Base-by-base conservation (phyloP, 1,140 invertebrate genomes). In the Tribolium castaneum region DNA sequence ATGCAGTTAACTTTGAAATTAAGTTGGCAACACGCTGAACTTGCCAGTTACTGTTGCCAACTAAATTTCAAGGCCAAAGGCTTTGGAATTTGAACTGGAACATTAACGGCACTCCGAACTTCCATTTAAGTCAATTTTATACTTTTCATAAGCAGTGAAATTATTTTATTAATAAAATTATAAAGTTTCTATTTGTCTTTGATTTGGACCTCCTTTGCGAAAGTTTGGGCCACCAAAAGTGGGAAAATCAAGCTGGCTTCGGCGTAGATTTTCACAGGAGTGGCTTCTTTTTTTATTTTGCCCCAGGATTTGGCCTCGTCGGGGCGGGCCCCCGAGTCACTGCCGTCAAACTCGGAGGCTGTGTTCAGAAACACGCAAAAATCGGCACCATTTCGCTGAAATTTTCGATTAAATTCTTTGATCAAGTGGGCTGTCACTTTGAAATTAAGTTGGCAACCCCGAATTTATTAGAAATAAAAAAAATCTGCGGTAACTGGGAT, bases 261-360 rank as follows among this genome's bases (percentile, higher is more conserved):
- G 2, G 94, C 96, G 89, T 95, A 98, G 14, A 99, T 90, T 91
- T 99, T 99, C 0, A 99, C 96, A n/a, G 98, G 96, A 54, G 89
- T 91, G 0, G 97, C 96, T 83, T 94, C 93, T 83, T 92, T 92
- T 84, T 92, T 93, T 76, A 99, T 99, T 90, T 99, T 99, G 0
- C 98, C 98, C 98, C 98, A 99, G 3, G 97, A 99, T 9, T 99
- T 91, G 0, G 98, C 98, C 89, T 99, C 99, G 89, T 99, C 99
- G 2, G 98, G 98, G 56, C 95, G 89, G 0, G 98, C 99, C 6
- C 99, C 99, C 79, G 97, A 95, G 87, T 99, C 99, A 87, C 97
- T 99, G 0, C 98, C 99, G 90, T 99, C 99, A 90, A 95, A 99
- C 89, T 99, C 99, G 25, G 93, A 93, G 1, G 94, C 94, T n/a